These are phyloP conservation scores for Chloropsis cyanopogon DNA, from an alignment of 2,113 vertebrate species.

Conservation along the genomic window DNA sequence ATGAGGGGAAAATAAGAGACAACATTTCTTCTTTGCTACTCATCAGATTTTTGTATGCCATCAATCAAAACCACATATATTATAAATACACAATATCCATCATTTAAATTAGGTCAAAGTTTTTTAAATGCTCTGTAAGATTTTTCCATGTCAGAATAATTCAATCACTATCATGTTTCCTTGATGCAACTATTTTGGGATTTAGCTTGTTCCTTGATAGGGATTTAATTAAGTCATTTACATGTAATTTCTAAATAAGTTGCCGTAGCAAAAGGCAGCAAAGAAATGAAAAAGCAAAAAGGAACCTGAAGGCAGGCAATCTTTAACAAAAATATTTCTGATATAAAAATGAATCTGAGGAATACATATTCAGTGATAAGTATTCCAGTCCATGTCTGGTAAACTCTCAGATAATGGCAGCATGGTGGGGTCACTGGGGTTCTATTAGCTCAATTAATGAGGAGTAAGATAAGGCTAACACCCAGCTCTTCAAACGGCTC, in stretches of 20 bases:
- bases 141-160: conserved; percentile 9
- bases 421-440: conserved; percentile 81
- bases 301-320: neutral
- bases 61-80: neutral
- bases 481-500: conserved; percentile 84
- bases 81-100: neutral
- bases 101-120: conserved; percentile 28
- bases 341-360: conserved; percentile 7
- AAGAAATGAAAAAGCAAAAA: neutral
- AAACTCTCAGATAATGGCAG: conserved; percentile 78
- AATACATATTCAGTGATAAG: conserved; percentile 70
- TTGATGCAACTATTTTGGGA: conserved; percentile 46
- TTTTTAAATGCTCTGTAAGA: conserved; percentile 31
- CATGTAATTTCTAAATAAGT: conserved; percentile 35
- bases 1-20: neutral
- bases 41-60: neutral
- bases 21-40: neutral
- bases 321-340: conserved; percentile 3
- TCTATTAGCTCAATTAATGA: conserved; percentile 99
- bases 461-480: conserved; percentile 94
- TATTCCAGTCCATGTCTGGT: conserved; percentile 85
- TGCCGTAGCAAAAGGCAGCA: neutral
- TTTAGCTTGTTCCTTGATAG: conserved; percentile 28
- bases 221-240: conserved; percentile 65
- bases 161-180: conserved; percentile 27